Evolutionary conservation across 2,797 vertebrate genomes (phyloP).

Genomic region (Anomalospiza imberbis): DNA sequence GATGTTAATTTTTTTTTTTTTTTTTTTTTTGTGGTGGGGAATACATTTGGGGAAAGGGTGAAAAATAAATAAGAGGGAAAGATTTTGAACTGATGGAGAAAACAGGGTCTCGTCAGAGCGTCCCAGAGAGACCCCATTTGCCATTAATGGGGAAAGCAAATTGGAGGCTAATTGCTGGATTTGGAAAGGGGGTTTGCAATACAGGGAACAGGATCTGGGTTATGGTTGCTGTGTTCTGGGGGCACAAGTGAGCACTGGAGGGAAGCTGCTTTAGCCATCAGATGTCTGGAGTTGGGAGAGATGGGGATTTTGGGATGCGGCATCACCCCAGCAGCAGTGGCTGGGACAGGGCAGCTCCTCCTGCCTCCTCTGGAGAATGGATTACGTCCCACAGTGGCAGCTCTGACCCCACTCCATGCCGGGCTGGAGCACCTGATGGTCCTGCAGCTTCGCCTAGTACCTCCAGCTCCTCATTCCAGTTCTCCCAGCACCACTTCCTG

Average conservation of each 20-base stretch:
- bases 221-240: not conserved
- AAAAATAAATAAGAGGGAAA: conserved; percentile 10
- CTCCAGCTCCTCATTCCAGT: rapidly evolving
- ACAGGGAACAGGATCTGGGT: conserved; percentile 24
- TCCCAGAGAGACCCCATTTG: not conserved
- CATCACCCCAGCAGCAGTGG: too few species aligned
- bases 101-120: not conserved
- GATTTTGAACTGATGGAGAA: conserved; percentile 41
- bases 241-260: not conserved
- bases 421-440: not conserved
- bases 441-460: not conserved
- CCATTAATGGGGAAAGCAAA: conserved; percentile 56
- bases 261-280: conserved; percentile 25
- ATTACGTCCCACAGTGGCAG: rapidly evolving
- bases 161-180: conserved; percentile 57
- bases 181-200: not conserved
- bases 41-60: not conserved
- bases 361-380: not conserved
- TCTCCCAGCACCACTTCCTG: rapidly evolving
- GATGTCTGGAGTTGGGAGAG: rapidly evolving
- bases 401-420: not conserved
- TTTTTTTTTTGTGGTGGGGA: conserved; percentile 4
- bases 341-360: not conserved
- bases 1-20: too few species aligned
- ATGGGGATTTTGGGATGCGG: not conserved